Evolutionary conservation across 2,888 invertebrate species (phyloP), one percentile per base, ranked within the genome.

Genomic region (Sphaerophoria taeniata): DNA sequence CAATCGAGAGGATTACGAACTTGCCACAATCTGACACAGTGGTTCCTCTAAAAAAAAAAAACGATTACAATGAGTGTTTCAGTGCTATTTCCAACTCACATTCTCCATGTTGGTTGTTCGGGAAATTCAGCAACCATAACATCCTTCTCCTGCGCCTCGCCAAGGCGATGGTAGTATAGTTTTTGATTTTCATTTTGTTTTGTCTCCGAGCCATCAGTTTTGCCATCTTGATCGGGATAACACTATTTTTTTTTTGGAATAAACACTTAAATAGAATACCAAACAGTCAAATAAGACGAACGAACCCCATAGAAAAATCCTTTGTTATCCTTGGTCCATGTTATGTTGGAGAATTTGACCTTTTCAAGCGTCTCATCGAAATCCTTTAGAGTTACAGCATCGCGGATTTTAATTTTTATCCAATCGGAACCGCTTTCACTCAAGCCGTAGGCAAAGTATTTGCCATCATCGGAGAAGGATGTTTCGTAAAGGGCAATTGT

Each of bases 361-460:
- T 97, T 97, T 89, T 96, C 95, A 87, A 99, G 93, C n/a, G 95
- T 94, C 91, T 99, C 99, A 12, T 96, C 94, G 88, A 97, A 96
- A 90, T 98, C 97, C 90, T 97, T 94, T 71, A 96, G 96, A 93
- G 93, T 91, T 53, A 91, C 94, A 0, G 96, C 95, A 92, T 96
- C 94, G 88, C 95, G 95, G 88, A 97, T 95, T 89, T 96, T 95
- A 89, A 99, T 97, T 65, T 96, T 97, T 87, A 96, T 95, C 99
- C 99, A 99, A 92, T 99, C 99, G 1, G 98, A 98, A 0, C 99
- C 99, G 91, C 97, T 97, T 83, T 95, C 95, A 88, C 98, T 98
- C 1, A 99, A 93, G 0, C 97, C 97, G 92, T 98, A 99, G 0
- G 98, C 98, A 93, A 97, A 96, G 34, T 95, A 95, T 89, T 94